A percentile compares a stretch with the other conserved stretches of the same genome.
Conservation (phyloP, 2,113 vertebrate species). For the Heterocephalus glaber region DNA sequence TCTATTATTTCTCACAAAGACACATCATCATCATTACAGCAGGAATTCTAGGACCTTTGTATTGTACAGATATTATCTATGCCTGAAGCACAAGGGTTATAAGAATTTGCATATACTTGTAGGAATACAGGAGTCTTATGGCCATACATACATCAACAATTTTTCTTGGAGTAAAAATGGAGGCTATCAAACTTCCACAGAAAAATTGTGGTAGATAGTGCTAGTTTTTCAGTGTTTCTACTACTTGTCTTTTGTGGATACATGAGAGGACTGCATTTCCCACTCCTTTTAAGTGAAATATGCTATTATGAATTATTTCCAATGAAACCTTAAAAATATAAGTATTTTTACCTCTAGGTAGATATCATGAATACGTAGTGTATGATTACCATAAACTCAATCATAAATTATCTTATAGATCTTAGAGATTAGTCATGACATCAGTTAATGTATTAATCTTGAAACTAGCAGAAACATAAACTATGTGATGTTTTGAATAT, state of each 20-base stretch:
- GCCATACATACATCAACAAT: neutral
- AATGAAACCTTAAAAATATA: neutral
- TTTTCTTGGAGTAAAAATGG: neutral
- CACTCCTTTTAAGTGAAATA: neutral
- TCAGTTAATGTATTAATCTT: neutral
- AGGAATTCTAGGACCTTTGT: neutral
- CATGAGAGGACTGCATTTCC: neutral
- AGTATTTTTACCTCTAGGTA: neutral
- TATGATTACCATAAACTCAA: neutral
- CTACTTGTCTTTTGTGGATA: neutral
- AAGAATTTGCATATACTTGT: neutral
- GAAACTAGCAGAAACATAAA: neutral
- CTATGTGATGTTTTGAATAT: neutral
- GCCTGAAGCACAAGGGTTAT: accelerated
- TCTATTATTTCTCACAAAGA: neutral
- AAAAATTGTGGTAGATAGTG: neutral
- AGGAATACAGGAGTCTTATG: neutral
- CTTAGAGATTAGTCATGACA: neutral
- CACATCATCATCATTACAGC: neutral
- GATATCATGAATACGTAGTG: neutral
- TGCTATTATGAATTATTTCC: neutral
- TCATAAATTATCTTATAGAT: neutral
- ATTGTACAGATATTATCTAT: neutral
- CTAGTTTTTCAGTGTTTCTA: neutral
- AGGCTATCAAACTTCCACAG: neutral